Evolutionary conservation across 2,113 vertebrate genomes (phyloP).

Genomic region (Thalassoma bifasciatum): DNA sequence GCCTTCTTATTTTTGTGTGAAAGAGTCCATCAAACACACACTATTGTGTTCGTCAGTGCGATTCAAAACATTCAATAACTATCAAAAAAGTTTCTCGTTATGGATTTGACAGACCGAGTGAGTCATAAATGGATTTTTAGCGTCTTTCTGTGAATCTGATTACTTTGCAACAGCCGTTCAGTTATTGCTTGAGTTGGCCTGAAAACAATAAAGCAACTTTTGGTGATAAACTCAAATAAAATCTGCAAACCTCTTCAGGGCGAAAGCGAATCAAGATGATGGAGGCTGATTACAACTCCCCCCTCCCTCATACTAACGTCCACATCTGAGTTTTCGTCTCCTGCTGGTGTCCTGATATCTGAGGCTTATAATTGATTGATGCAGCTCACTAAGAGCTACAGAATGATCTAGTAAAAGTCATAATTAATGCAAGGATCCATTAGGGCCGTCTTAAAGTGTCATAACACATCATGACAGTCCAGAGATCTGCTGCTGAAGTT

Average conservation of each 20-base stretch:
- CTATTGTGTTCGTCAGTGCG: conserved; percentile 39
- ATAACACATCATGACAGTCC: conserved; percentile 46
- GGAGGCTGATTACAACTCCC: conserved; percentile 17
- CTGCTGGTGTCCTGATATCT: conserved; percentile 38
- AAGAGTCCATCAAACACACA: conserved; percentile 43
- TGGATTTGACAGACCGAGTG: conserved; percentile 33
- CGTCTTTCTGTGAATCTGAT: conserved; percentile 16
- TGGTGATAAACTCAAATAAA: conserved; percentile 31
- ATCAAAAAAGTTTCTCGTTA: conserved; percentile 44
- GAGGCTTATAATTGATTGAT: conserved; percentile 54
- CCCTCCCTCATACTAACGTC: background rate
- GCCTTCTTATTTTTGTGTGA: conserved; percentile 50
- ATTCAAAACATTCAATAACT: conserved; percentile 42
- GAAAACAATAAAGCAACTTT: conserved; percentile 39
- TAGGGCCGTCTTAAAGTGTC: conserved; percentile 49
- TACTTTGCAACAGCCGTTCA: conserved; percentile 26
- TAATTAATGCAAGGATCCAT: conserved; percentile 72
- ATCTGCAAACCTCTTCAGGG: conserved; percentile 12
- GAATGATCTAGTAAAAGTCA: conserved; percentile 59
- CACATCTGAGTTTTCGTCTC: conserved; percentile 23
- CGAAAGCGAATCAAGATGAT: conserved; percentile 27
- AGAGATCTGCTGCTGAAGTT: conserved; percentile 24
- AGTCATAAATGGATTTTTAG: conserved; percentile 35
- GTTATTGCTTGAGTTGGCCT: conserved; percentile 23
- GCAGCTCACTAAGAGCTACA: conserved; percentile 56